Evolutionary conservation across 1,140 invertebrate genomes (phyloP).

Genomic region (Diorhabda carinulata): DNA sequence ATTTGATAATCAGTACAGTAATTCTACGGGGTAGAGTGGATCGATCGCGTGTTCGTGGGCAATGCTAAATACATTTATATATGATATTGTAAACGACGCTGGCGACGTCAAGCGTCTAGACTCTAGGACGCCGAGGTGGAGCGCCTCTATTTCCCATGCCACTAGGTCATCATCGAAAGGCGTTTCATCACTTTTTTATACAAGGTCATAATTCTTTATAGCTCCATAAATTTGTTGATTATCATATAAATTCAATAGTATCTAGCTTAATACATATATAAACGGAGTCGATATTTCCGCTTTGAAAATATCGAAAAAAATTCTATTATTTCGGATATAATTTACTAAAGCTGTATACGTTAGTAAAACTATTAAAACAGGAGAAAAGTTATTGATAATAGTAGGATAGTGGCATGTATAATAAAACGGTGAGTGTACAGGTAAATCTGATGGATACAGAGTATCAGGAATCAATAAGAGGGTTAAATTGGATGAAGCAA

Average conservation of each 20-base stretch:
- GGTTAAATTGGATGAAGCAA: too few species aligned
- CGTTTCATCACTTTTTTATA: slow-evolving; percentile 11
- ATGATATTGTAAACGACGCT: slow-evolving; percentile 26
- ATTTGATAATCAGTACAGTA: neutral
- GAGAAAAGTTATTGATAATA: too few species aligned
- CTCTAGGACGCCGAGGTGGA: slow-evolving; percentile 24
- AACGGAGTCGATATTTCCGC: too few species aligned
- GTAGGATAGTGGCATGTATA: too few species aligned
- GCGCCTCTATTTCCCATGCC: slow-evolving; percentile 21
- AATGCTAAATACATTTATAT: slow-evolving; percentile 15
- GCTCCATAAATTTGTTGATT: neutral
- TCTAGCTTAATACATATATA: neutral
- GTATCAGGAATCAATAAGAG: too few species aligned
- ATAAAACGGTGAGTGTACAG: too few species aligned
- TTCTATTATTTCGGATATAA: too few species aligned
- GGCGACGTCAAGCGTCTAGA: slow-evolving; percentile 31
- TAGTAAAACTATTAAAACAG: too few species aligned
- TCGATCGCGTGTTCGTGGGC: slow-evolving; percentile 15
- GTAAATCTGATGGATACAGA: too few species aligned
- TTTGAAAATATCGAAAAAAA: too few species aligned
- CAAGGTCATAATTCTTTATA: neutral
- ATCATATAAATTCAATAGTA: neutral
- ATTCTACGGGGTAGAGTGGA: neutral
- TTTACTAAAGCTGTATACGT: too few species aligned
- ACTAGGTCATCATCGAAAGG: slow-evolving; percentile 22